Conservation (phyloP, 1,140 invertebrate genomes). For the Drosophila simulans region DNA sequence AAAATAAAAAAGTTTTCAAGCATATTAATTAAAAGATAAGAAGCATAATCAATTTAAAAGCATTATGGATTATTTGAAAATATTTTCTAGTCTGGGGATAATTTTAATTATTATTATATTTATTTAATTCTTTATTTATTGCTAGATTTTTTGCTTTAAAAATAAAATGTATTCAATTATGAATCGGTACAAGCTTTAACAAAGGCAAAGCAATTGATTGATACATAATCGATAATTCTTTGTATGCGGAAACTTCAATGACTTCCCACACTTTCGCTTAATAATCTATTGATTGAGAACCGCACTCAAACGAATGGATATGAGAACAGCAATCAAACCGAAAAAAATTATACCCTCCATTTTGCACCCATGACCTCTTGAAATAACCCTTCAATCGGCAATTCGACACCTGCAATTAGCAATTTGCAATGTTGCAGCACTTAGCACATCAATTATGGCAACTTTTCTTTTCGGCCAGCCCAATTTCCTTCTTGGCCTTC, state of each 20-base stretch:
- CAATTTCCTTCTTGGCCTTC: conserved; percentile 55
- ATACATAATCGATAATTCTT: conserved; percentile 37
- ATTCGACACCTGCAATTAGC: conserved; percentile 66
- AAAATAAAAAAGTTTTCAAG: no score
- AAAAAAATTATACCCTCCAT: conserved; percentile 11
- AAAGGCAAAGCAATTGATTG: conserved; percentile 1
- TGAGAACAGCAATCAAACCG: conserved; percentile 6
- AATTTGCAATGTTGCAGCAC: conserved; percentile 43
- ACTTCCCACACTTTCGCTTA: neutral
- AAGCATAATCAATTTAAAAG: no score
- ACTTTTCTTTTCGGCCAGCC: conserved; percentile 36
- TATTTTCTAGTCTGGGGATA: no score
- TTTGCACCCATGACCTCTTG: conserved; percentile 7
- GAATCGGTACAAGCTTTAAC: neutral
- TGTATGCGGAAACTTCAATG: neutral
- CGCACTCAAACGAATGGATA: conserved; percentile 8
- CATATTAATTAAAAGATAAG: no score
- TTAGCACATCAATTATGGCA: conserved; percentile 62
- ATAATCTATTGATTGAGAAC: conserved; percentile 14
- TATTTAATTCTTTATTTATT: neutral
- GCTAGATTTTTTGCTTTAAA: no score
- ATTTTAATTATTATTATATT: neutral
- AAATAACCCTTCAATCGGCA: conserved; percentile 63
- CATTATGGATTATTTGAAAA: no score
- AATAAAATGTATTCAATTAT: neutral